Evolutionary conservation across 2,888 invertebrate species (phyloP).

Genomic region (Eulithis testata): DNA sequence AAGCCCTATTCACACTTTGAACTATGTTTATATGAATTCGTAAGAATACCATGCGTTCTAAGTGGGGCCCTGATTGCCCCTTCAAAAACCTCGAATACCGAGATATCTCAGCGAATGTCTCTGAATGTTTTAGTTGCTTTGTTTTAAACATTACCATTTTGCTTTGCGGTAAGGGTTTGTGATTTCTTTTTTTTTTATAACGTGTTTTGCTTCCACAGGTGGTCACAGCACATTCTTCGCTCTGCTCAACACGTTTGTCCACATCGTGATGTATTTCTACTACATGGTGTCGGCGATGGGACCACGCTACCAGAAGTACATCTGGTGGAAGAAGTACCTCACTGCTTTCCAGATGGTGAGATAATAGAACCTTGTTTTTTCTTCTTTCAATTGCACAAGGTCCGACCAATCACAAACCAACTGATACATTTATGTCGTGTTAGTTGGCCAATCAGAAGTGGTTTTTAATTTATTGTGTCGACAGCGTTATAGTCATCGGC

Average conservation of each 20-base stretch:
- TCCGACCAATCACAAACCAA: not conserved
- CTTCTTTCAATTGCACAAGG: not conserved
- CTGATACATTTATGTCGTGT: not conserved
- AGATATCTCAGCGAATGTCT: no score
- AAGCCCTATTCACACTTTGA: no score
- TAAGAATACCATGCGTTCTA: no score
- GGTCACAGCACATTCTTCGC: constrained; percentile 99
- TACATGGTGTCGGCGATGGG: constrained; percentile 98
- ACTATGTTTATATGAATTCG: no score
- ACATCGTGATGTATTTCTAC: constrained; percentile 98
- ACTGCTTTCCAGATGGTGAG: constrained; percentile 97
- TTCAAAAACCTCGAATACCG: no score
- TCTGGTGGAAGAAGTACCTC: constrained; percentile 99
- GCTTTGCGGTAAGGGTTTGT: no score
- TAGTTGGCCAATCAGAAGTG: not conserved
- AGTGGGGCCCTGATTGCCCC: no score
- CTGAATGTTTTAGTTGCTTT: no score
- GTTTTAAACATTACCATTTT: no score
- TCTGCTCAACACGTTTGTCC: constrained; percentile 96
- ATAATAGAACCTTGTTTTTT: constrained; percentile 6
- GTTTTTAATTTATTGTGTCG: not conserved
- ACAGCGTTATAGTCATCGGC: no score
- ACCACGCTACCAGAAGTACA: constrained; percentile 95
- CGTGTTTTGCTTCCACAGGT: constrained; percentile 80
- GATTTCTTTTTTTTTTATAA: not conserved